Evolutionary conservation across 2,888 invertebrate species (phyloP), one percentile per base, ranked within the genome.

Genomic region (Drosophila kanekoi): DNA sequence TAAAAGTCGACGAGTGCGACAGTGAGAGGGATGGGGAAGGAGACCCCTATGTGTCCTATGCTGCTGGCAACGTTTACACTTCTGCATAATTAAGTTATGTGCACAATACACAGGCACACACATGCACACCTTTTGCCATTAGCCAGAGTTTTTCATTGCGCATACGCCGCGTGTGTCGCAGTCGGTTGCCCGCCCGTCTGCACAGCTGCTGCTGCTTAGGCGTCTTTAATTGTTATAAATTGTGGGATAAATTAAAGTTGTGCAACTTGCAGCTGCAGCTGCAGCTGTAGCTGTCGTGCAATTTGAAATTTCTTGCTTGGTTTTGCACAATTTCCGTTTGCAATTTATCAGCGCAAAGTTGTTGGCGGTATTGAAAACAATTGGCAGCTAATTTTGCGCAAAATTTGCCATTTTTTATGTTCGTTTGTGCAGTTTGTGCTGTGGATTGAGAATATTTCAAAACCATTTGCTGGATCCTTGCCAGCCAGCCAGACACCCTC

Each of bases 1-100:
- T 45, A 35, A 67, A 72, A 70, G 76, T 72, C 52, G 68, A 53
- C 67, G 66, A 28, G 47, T 65, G 62, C 43, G 40, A 37, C 33
- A 16, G 13, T 13, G 28, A 14, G 10, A 63, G 62, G 43, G 47
- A 38, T 14, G 2, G 37, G 16, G 28, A 13, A 1, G 16, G 23
- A 13, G 41, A 44, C 68, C 77, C 65, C 61, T 58, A 60, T 64
- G 35, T 66, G 52, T 52, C 18, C 47, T 47, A 8, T 61, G 66
- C 79, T 72, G 75, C 49, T 64, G 66, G 78, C 76, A 71, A 76
- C 81, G 72, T 73, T 84, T 83, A 81, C 86, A 83, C 80, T 85
- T 86, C 80, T 86, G 86, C 84, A 85, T 86, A 85, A 85, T 85
- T 85, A 85, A 84, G 84, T 84, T 84, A 86, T 86, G 69, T 80